A percentile compares a stretch with the other conserved stretches of the same genome.
Conservation (phyloP, 1,140 invertebrate species). For the Heterodera schachtii region DNA sequence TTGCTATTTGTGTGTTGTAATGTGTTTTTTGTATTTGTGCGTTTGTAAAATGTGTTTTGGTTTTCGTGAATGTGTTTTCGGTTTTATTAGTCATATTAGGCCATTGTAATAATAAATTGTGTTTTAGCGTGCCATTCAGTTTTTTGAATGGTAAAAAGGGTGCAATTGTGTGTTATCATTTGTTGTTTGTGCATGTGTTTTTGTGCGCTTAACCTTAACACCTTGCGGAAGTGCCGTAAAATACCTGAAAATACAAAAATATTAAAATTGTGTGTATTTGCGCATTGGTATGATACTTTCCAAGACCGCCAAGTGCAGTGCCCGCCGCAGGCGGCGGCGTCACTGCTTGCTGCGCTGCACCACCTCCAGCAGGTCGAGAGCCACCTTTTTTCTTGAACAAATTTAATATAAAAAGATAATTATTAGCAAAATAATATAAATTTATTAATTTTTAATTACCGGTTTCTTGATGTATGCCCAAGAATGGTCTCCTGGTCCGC, state of each 20-base stretch:
- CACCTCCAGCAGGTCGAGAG: too few species aligned
- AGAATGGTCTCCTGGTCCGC: background rate
- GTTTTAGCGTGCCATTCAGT: too few species aligned
- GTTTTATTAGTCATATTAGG: background rate
- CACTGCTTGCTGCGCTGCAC: background rate
- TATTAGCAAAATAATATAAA: too few species aligned
- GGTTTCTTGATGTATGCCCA: background rate
- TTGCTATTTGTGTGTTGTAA: too few species aligned
- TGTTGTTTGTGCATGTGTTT: background rate
- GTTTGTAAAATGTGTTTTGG: background rate
- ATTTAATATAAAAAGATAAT: too few species aligned
- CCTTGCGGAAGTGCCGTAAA: background rate
- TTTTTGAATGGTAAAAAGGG: too few species aligned
- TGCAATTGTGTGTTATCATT: too few species aligned
- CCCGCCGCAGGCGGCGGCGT: too few species aligned
- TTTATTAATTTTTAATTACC: background rate
- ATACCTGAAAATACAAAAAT: background rate
- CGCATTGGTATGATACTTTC: background rate
- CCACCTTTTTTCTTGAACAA: background rate
- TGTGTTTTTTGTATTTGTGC: too few species aligned
- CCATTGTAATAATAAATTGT: too few species aligned
- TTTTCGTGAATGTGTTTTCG: too few species aligned
- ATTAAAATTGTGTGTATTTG: background rate
- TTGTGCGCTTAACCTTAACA: background rate
- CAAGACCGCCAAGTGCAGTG: background rate